Base-by-base conservation (phyloP, 2,797 vertebrate species). In the Poecilia wingei region DNA sequence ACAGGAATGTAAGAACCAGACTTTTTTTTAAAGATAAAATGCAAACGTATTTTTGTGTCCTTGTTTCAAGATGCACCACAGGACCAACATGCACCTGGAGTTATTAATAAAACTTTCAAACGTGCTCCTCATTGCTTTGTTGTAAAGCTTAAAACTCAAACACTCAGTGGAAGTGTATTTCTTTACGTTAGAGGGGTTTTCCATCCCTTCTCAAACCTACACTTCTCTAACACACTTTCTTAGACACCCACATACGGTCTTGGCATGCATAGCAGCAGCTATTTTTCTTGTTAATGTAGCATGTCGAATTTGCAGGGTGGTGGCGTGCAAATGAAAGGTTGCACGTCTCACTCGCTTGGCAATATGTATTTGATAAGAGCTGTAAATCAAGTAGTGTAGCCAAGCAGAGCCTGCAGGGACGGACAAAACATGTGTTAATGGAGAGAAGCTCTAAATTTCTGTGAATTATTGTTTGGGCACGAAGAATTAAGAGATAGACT, bases 201-300 rank as follows among this genome's bases (percentile, higher is more conserved):
- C 84, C 47, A 53, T 66, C 46, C 64, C 2, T 74, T 61, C 39
- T 18, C 70, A 22, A 72, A 25, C 25, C 41, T 81, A 22, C 76
- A 75, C 72, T n/a, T 70, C 68, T 41, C 75, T 46, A 81, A 31
- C 76, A 74, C 73, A 51, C 77, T 31, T 72, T 71, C 70, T 66
- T 73, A 77, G 61, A 71, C 77, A 78, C 74, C 70, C 78, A 53
- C 79, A 83, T 73, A 73, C 5, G 31, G 43, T 88, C 88, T 93
- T 92, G 91, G 94, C 94, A 91, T 93, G 86, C 86, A 88, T 80
- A 87, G 88, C 82, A 78, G 85, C 90, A 91, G 92, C 93, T 93
- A 95, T 96, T 96, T 95, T 91, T 96, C 95, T 95, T 95, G 89
- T 95, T 96, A 96, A 96, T 96, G 95, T 96, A 94, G 91, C 92